phyloP scores from a whole-genome alignment of 1,140 invertebrate genomes.

The Scaptomyza graminum region DNA sequence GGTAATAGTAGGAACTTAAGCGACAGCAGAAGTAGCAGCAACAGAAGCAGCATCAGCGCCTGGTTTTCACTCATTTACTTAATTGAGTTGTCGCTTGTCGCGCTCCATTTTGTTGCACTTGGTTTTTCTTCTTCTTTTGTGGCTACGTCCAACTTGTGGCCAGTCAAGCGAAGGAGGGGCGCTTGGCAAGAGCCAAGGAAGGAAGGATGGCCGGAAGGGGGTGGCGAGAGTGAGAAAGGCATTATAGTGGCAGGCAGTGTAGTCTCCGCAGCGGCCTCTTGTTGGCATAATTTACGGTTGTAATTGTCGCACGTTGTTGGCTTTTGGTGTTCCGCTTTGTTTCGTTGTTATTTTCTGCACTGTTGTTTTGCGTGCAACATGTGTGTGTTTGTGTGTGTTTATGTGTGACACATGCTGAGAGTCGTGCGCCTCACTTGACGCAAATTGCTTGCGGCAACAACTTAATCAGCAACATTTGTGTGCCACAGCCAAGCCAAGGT shows the following conservation, averaged over 20 bases:
- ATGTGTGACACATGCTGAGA: conserved; percentile 62
- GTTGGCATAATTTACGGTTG: conserved; percentile 75
- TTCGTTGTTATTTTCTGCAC: conserved; percentile 18
- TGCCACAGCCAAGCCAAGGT: conserved; percentile 25
- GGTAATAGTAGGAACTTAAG: conserved; percentile 12
- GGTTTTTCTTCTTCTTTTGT: conserved; percentile 57
- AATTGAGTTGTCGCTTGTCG: conserved; percentile 64
- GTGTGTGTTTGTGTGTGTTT: conserved; percentile 9
- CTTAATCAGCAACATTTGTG: conserved; percentile 73
- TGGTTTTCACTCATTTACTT: conserved; percentile 70
- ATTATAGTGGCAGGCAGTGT: conserved; percentile 30
- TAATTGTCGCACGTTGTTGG: conserved; percentile 71
- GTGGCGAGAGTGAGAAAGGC: not conserved
- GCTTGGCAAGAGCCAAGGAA: too few species aligned
- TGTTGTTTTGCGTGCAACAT: conserved; percentile 9
- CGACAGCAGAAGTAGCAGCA: not conserved
- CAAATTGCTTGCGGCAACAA: conserved; percentile 75
- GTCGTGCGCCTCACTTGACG: conserved; percentile 68
- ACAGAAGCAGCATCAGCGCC: conserved; percentile 44
- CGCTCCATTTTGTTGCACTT: conserved; percentile 52
- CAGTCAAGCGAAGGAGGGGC: conserved; percentile 9
- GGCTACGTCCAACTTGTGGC: conserved; percentile 40
- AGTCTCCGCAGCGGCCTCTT: conserved; percentile 33
- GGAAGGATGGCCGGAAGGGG: conserved; percentile 9
- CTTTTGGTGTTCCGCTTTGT: conserved; percentile 50